Conservation (phyloP, 2,113 vertebrate genomes). For the Taurulus bubalis region DNA sequence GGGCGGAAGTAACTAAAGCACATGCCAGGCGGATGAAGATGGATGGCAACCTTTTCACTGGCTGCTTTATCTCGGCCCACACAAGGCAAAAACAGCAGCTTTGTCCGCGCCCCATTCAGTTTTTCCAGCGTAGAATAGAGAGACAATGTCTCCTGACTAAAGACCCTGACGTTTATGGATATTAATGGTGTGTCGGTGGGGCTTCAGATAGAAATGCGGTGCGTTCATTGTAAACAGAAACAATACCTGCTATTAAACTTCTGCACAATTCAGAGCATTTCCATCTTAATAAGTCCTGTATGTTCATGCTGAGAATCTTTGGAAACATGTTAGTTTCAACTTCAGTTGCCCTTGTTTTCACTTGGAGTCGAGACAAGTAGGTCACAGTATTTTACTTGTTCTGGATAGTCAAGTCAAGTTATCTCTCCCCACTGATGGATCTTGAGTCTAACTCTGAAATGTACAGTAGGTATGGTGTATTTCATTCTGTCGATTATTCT, state of each 20-base stretch:
- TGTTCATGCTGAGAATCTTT: not conserved
- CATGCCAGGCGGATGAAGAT: conserved; percentile 80
- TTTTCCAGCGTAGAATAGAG: conserved; percentile 54
- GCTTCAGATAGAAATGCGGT: conserved; percentile 23
- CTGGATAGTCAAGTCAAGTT: fast-evolving
- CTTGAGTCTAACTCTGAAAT: not conserved
- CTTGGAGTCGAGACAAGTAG: not conserved
- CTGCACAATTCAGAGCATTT: conserved; percentile 4
- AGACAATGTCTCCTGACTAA: conserved; percentile 64
- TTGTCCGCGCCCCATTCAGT: conserved; percentile 54
- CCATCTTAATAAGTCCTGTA: not conserved
- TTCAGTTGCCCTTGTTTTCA: not conserved
- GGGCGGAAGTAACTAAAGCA: conserved; percentile 72
- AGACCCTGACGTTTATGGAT: conserved; percentile 73
- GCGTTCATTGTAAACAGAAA: conserved; percentile 42
- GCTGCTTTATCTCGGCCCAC: conserved; percentile 71
- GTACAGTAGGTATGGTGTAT: not conserved
- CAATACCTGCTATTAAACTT: conserved; percentile 23
- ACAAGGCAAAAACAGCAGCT: conserved; percentile 69
- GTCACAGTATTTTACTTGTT: not conserved
- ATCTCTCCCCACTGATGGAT: not conserved
- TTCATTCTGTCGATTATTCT: not conserved
- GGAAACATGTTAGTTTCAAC: not conserved
- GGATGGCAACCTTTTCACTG: conserved; percentile 81
- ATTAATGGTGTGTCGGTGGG: conserved; percentile 56